These are phyloP conservation scores for Gnathonemus echidnorhynchus DNA, from an alignment of 2,113 vertebrate species.

Conservation along the genomic window DNA sequence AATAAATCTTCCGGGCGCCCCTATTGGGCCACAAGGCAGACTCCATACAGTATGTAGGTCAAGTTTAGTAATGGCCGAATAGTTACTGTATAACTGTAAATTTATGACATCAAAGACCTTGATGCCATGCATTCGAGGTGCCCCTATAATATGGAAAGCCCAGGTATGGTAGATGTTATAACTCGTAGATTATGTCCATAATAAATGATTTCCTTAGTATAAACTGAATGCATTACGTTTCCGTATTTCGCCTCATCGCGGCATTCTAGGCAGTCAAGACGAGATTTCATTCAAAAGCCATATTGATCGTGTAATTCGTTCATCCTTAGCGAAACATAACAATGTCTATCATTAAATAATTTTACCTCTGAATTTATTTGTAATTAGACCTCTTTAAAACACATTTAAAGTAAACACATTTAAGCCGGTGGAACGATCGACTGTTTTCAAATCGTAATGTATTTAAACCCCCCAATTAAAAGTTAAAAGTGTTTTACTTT, in stretches of 20 bases:
- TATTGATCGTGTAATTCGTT: background rate
- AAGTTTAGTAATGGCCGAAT: background rate
- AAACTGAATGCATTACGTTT: background rate
- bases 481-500: background rate
- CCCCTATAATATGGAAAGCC: background rate
- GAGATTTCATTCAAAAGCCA: background rate
- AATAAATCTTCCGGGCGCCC: background rate
- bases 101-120: background rate
- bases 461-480: background rate
- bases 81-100: background rate
- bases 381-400: background rate
- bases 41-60: background rate
- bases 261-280: background rate
- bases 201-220: background rate
- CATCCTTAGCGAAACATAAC: background rate
- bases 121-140: background rate
- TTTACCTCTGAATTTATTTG: background rate
- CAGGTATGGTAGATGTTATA: background rate
- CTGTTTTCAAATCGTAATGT: background rate
- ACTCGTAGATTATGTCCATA: background rate
- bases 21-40: background rate
- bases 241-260: background rate
- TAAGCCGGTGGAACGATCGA: background rate
- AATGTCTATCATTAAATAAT: background rate
- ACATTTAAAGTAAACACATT: background rate